These are phyloP conservation scores for Chloebia gouldiae DNA, from an alignment of 2,113 vertebrate species.

Conservation along the genomic window DNA sequence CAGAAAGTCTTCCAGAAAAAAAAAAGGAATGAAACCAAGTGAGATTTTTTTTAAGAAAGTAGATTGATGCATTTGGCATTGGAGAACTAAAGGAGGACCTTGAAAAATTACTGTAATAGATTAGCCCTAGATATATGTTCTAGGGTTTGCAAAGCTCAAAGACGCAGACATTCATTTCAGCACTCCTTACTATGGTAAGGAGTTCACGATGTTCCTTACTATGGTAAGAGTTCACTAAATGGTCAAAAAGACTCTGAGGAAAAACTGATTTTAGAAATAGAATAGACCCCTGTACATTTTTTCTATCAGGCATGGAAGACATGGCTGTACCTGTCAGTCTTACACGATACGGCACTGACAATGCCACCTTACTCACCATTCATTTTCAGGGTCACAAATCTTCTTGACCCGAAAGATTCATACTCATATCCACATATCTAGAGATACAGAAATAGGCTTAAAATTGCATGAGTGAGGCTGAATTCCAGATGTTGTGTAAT, in stretches of 20 bases:
- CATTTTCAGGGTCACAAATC: background rate
- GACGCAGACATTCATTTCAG: constrained; percentile 2
- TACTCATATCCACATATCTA: background rate
- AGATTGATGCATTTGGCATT: background rate
- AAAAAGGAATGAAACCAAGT: background rate
- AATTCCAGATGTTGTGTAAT: background rate
- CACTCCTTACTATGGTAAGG: background rate
- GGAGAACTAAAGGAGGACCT: background rate
- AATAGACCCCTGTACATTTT: background rate
- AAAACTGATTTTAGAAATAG: background rate
- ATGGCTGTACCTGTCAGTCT: background rate
- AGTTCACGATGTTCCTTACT: background rate
- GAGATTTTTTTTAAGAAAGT: background rate
- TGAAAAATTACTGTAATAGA: background rate
- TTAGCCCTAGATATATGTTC: background rate
- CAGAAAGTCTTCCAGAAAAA: background rate
- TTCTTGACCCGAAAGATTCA: background rate
- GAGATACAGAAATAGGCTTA: background rate
- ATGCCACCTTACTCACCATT: background rate
- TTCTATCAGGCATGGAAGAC: background rate
- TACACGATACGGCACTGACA: background rate
- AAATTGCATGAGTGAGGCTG: background rate
- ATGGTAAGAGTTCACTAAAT: background rate
- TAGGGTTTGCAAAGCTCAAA: background rate
- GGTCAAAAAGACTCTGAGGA: background rate